These are phyloP conservation scores for Cacoxenus indagator DNA, from an alignment of 2,888 invertebrate genomes.

Conservation along the genomic window DNA sequence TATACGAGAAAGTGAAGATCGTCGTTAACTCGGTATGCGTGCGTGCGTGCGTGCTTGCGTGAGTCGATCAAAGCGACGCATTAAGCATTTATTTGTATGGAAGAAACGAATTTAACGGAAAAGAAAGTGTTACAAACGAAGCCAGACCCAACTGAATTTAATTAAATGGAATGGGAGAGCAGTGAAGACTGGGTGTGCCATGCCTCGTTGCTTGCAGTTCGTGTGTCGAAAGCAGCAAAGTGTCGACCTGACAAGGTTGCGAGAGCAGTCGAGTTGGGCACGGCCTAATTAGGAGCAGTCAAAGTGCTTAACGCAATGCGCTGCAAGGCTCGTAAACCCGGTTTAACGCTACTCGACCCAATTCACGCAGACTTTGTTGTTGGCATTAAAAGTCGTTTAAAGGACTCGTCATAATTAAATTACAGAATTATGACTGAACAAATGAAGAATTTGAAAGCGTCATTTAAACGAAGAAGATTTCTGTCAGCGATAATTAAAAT, in stretches of 20 bases:
- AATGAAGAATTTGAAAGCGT: background rate
- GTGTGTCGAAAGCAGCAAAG: background rate
- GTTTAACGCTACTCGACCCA: background rate
- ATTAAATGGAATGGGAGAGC: too few relatives aligned
- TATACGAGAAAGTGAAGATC: constrained; percentile 8
- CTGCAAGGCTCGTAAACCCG: too few relatives aligned
- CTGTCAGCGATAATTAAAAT: background rate
- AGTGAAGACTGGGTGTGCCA: background rate
- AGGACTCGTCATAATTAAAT: too few relatives aligned
- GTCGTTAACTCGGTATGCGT: background rate
- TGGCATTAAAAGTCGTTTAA: too few relatives aligned
- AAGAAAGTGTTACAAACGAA: constrained; percentile 44
- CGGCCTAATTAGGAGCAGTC: background rate
- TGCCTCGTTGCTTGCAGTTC: background rate
- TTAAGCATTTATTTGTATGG: background rate
- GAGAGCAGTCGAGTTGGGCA: background rate
- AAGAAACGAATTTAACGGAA: constrained; percentile 18
- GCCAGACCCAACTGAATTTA: constrained; percentile 5
- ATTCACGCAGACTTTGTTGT: background rate
- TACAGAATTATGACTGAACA: too few relatives aligned
- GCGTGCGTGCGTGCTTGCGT: background rate
- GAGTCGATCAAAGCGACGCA: background rate
- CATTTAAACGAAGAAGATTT: background rate
- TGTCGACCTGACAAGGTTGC: background rate
- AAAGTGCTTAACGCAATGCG: background rate